These are phyloP conservation scores for Trichopria drosophilae DNA, from an alignment of 2,888 invertebrate species.

Conservation along the genomic window DNA sequence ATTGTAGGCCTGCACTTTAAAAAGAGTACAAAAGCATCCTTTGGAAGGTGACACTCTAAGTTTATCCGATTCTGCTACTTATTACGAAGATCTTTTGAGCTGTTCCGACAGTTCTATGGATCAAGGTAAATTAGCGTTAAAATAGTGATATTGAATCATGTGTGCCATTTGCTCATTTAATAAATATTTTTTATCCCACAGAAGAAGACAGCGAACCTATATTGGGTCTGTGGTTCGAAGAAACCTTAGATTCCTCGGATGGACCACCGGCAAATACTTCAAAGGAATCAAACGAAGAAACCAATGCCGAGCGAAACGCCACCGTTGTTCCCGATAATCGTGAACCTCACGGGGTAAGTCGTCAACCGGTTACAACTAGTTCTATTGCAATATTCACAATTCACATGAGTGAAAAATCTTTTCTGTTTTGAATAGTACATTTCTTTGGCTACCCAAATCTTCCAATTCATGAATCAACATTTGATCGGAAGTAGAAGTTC, in stretches of 20 bases:
- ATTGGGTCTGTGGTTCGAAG: conserved; percentile 92
- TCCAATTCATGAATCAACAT: conserved; percentile 82
- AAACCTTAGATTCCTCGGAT: conserved; percentile 83
- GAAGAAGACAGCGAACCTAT: conserved; percentile 82
- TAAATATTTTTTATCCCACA: conserved; percentile 37
- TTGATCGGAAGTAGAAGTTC: conserved; percentile 74
- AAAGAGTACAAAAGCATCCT: conserved; percentile 79
- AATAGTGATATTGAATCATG: conserved; percentile 50
- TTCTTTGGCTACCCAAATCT: conserved; percentile 81
- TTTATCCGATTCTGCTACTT: conserved; percentile 92
- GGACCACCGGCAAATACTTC: conserved; percentile 63
- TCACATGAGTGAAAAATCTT: conserved; percentile 10
- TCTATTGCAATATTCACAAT: conserved; percentile 16
- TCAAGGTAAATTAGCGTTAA: conserved; percentile 67
- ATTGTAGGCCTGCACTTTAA: conserved; percentile 76
- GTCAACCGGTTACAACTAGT: background rate
- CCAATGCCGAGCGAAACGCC: conserved; percentile 61
- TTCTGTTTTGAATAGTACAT: conserved; percentile 69
- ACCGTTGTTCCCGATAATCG: conserved; percentile 76
- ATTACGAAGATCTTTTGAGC: conserved; percentile 91
- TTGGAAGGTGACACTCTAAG: conserved; percentile 83
- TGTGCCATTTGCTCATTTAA: conserved; percentile 1
- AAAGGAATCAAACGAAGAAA: conserved; percentile 60
- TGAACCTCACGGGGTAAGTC: conserved; percentile 73
- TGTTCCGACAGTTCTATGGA: conserved; percentile 89